Evolutionary conservation across 2,113 vertebrate genomes (phyloP).

Genomic region (Orycteropus afer): DNA sequence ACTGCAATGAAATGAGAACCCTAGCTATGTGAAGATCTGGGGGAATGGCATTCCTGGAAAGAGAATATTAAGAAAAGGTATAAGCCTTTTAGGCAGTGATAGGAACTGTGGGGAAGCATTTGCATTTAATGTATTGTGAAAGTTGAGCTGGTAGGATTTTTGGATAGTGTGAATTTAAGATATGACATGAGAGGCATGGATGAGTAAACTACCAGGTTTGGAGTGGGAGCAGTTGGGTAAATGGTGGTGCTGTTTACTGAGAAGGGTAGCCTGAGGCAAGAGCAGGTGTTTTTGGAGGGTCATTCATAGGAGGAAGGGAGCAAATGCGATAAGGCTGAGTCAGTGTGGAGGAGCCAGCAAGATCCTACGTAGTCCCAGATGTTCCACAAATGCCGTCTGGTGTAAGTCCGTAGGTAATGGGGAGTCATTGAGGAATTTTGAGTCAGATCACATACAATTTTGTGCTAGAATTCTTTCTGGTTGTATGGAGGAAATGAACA

Average conservation of each 20-base stretch:
- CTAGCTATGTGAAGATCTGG: not conserved
- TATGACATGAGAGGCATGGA: not conserved
- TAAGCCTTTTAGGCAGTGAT: not conserved
- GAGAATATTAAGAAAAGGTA: not conserved
- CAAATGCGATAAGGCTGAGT: not conserved
- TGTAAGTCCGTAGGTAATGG: not conserved
- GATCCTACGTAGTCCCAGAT: too few relatives aligned
- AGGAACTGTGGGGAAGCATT: not conserved
- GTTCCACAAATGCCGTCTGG: not conserved
- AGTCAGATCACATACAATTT: not conserved
- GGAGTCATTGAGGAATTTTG: not conserved
- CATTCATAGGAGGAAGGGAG: not conserved
- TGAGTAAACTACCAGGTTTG: not conserved
- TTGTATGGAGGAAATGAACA: not conserved
- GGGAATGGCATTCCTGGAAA: not conserved
- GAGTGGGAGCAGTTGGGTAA: not conserved
- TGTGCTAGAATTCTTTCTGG: constrained; percentile 2
- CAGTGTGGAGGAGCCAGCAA: not conserved
- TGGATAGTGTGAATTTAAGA: not conserved
- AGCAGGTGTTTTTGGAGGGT: not conserved
- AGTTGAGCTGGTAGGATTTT: not conserved
- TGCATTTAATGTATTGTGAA: not conserved
- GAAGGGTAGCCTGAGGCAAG: too few relatives aligned
- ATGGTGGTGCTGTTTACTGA: not conserved
- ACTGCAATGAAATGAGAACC: not conserved